Evolutionary conservation across 2,113 vertebrate species (phyloP), one percentile per base, ranked within the genome.

Genomic region (Ifrita kowaldi): DNA sequence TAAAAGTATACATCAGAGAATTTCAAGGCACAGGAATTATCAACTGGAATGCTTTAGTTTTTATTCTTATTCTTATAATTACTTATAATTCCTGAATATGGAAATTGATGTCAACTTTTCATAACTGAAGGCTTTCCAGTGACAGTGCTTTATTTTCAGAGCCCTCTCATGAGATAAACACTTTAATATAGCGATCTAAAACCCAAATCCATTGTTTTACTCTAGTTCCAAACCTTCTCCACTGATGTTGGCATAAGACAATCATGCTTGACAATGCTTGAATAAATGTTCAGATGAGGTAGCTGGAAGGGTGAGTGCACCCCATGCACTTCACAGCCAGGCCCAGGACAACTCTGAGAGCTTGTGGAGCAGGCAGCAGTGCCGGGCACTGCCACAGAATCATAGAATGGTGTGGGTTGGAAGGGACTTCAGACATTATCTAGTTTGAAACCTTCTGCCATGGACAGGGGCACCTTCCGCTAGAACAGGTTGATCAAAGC

Each of bases 221-320:
- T 52, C 26, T 60, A 16, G 16, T 63, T 80, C 84, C 11, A 80
- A 17, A 64, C 33, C 30, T 65, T 79, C 26, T 55, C 35, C 41
- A 6, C 16, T 16, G 35, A 8, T 0, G 0, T 6, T 63, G 35
- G 3, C 46, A 18, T 67, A 49, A 39, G 12, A 16, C 16, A 55
- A 44, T 55, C 19, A 13, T 47, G 13, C 56, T 64, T 74, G 33
- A 21, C 15, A 59, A 18, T 6, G 13, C 10, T 80, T 47, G 23
- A 33, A 10, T 84, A 39, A 83, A 64, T 27, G 26, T 18, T 68
- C 35, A 55, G 33, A 7, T 42, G 56, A 27, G 35, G 7, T 26
- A 21, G 6, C 4, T 49, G 41, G 16, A 59, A 22, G 5, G 41
- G 13, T 60, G 11, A 50, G 16, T n/a, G 47, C 21, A 33, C 15